Evolutionary conservation across 1,140 invertebrate species (phyloP).

Genomic region (Cotesia typhae): DNA sequence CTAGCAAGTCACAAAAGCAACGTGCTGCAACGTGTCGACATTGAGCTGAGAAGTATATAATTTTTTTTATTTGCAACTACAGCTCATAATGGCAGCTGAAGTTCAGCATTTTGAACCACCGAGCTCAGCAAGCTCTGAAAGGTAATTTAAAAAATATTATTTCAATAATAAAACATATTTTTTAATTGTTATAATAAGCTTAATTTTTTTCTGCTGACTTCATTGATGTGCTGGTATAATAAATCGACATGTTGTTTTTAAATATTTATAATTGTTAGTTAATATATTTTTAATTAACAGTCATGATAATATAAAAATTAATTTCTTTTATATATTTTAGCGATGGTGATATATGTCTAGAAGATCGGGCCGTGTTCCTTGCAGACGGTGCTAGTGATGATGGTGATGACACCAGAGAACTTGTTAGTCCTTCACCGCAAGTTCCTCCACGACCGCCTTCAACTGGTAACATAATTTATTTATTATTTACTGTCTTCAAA

Average conservation of each 20-base stretch:
- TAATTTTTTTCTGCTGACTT: slow-evolving; percentile 21
- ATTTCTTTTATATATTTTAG: slow-evolving; percentile 37
- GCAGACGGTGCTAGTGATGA: slow-evolving; percentile 70
- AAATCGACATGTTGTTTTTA: slow-evolving; percentile 9
- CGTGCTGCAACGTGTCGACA: slow-evolving; percentile 18
- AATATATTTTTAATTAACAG: neutral
- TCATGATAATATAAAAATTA: slow-evolving; percentile 17
- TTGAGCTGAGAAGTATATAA: neutral
- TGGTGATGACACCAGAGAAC: slow-evolving; percentile 61
- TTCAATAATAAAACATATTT: slow-evolving; percentile 2
- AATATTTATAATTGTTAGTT: neutral
- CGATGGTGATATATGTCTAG: slow-evolving; percentile 65
- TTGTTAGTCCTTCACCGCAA: slow-evolving; percentile 71
- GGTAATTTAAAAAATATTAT: slow-evolving; percentile 64
- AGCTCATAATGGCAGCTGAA: slow-evolving; percentile 71
- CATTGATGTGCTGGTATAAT: slow-evolving; percentile 5
- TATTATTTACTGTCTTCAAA: slow-evolving; percentile 5
- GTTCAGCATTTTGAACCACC: slow-evolving; percentile 77
- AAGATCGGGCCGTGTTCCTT: slow-evolving; percentile 69
- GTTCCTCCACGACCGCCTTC: slow-evolving; percentile 72
- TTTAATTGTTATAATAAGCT: neutral
- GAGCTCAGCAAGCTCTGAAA: slow-evolving; percentile 85
- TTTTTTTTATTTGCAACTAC: neutral
- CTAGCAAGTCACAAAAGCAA: slow-evolving; percentile 4
- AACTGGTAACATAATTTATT: slow-evolving; percentile 64